Conservation (phyloP, 1,140 invertebrate genomes). For the Hydropsyche tenuis region DNA sequence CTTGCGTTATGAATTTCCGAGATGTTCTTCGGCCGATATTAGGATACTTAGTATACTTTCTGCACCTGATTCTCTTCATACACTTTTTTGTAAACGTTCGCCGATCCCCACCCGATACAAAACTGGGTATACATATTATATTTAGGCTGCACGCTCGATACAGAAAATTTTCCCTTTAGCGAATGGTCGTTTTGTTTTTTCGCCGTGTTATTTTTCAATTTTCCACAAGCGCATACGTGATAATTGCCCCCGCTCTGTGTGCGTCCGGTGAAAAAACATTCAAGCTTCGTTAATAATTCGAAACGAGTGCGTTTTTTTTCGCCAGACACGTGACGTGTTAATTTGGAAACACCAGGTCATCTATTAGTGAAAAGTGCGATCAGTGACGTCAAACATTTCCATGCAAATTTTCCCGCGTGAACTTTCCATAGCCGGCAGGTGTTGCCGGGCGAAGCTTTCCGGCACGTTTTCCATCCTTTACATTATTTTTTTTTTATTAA, state of each 20-base stretch:
- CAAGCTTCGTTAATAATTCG: background rate
- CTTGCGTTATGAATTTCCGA: constrained; percentile 23
- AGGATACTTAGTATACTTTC: constrained; percentile 20
- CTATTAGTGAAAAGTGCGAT: constrained; percentile 17
- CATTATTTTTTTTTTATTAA: constrained; percentile 17
- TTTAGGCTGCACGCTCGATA: no score
- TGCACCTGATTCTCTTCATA: background rate
- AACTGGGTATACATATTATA: no score
- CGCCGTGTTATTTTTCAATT: background rate
- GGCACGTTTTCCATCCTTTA: background rate
- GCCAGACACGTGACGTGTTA: constrained; percentile 2
- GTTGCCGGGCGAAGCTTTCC: background rate
- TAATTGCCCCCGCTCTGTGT: background rate
- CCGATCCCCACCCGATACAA: no score
- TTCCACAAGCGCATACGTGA: background rate
- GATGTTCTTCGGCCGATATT: constrained; percentile 11
- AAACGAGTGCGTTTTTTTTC: background rate
- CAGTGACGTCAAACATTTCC: constrained; percentile 26
- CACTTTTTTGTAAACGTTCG: background rate
- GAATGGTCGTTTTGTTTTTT: background rate
- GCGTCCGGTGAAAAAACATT: background rate
- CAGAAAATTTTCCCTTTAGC: background rate
- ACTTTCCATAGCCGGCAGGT: constrained; percentile 12
- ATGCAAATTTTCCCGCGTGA: constrained; percentile 17
- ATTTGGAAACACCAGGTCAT: constrained; percentile 18